Base-by-base conservation (phyloP, 2,113 vertebrate genomes). In the Phylloscopus whistleri region DNA sequence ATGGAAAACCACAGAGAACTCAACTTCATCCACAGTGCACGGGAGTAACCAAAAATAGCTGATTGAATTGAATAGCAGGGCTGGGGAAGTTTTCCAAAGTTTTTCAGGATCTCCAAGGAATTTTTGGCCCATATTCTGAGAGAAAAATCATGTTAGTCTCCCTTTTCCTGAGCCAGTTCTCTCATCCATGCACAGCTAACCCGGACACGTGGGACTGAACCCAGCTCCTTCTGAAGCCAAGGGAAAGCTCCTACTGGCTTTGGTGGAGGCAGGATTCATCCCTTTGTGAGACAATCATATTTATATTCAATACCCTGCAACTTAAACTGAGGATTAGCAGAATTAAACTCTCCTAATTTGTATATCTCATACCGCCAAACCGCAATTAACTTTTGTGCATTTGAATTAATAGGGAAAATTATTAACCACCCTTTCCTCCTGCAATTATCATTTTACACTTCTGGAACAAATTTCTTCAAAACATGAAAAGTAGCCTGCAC, bases 321-420 rank as follows among this genome's bases (percentile, higher is more conserved):
- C 62, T 93, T 93, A 92, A 96, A 93, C 51, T 58, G 92, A 83
- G 93, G 96, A 97, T 97, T 97, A 97, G 88, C 78, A 82, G 88
- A 97, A 96, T 95, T 97, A 94, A 93, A 95, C 84, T 87, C 74
- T 52, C 83, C 83, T 96, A 97, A 97, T 95, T 94, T 96, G 92
- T 96, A 89, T 94, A 92, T 94, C 91, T 95, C 86, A 56, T 67
- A 31, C 79, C 67, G 95, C 91, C 89, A 94, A 97, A 41, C 87
- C 2, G 15, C 95, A 95, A 94, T 91, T 89, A 97, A 95, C 88
- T 95, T 96, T 83, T 80, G 90, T 72, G 75, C 7, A 0, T 95
- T 92, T 35, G 79, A 89, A 93, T 97, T 96, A 96, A 84, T 79
- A 43, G n/a, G 15, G 72, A 91, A 94, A 96, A 89, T 90, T 94